Percentiles rank a stretch among this genome's conserved stretches.
Conservation (phyloP, 2,797 vertebrate species). For the Alfaro cultratus region DNA sequence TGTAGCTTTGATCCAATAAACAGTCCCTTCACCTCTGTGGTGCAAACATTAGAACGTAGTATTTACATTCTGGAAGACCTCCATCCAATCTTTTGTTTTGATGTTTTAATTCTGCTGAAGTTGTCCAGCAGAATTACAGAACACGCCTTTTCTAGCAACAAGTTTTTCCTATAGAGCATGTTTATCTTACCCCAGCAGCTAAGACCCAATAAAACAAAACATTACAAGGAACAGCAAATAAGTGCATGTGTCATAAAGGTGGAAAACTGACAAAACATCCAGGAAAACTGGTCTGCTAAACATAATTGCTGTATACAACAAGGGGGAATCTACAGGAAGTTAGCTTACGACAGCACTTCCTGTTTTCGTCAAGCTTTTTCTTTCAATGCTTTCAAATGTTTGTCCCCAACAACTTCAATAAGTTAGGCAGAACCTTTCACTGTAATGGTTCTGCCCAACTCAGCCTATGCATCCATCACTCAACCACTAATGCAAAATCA, state of each 20-base stretch:
- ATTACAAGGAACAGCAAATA: slow-evolving; percentile 13
- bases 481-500: slow-evolving; percentile 46
- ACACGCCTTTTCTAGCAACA: slow-evolving; percentile 29
- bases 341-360: not conserved
- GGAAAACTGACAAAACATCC: slow-evolving; percentile 13
- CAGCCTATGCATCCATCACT: slow-evolving; percentile 38
- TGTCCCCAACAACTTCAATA: slow-evolving; percentile 3
- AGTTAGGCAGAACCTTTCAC: slow-evolving; percentile 12
- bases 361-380: slow-evolving; percentile 1
- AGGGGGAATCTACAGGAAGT: not conserved
- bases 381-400: not conserved
- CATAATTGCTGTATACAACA: not conserved
- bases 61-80: slow-evolving; percentile 48
- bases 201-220: slow-evolving; percentile 15
- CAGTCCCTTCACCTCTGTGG: slow-evolving; percentile 33
- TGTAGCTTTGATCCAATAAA: slow-evolving; percentile 48
- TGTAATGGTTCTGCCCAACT: slow-evolving; percentile 50
- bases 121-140: slow-evolving; percentile 40
- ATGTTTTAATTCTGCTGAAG: slow-evolving; percentile 52
- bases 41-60: slow-evolving; percentile 22
- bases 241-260: slow-evolving; percentile 12
- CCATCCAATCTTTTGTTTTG: slow-evolving; percentile 56
- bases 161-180: slow-evolving; percentile 26
- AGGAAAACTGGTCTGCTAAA: slow-evolving; percentile 10
- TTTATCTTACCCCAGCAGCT: slow-evolving; percentile 28